Conservation (phyloP, 2,888 invertebrate species). For the Malthinus flaveolus region DNA sequence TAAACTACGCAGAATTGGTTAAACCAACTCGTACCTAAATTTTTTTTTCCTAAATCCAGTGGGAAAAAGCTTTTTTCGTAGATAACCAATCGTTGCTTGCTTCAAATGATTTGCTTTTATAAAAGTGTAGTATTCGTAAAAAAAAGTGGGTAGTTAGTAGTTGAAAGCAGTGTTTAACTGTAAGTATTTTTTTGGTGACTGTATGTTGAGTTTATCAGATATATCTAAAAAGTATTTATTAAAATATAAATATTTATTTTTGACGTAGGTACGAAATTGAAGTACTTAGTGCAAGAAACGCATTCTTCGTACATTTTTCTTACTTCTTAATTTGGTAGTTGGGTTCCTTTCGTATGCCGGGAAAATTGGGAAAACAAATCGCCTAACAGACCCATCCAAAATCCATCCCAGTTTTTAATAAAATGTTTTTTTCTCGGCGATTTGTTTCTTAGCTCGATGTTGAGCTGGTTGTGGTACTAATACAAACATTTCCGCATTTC, state of each 20-base stretch:
- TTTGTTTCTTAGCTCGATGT: background rate
- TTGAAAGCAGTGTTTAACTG: slow-evolving; percentile 1
- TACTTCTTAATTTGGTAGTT: slow-evolving; percentile 10
- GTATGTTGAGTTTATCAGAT: slow-evolving; percentile 4
- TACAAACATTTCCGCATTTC: slow-evolving; percentile 7
- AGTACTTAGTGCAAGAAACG: slow-evolving; percentile 13
- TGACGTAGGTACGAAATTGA: background rate
- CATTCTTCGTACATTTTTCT: background rate
- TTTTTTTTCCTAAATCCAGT: too few relatives aligned
- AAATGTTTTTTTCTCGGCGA: background rate
- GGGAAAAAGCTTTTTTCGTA: background rate
- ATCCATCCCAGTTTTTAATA: background rate
- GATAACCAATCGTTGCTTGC: slow-evolving; percentile 9
- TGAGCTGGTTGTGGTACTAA: background rate
- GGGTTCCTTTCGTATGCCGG: slow-evolving; percentile 1
- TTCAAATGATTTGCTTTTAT: slow-evolving; percentile 6
- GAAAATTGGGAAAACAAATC: background rate
- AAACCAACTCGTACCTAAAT: too few relatives aligned
- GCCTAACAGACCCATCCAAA: background rate
- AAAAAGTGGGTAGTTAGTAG: slow-evolving; percentile 2
- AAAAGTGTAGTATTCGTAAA: background rate
- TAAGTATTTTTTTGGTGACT: slow-evolving; percentile 7
- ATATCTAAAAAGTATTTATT: too few relatives aligned
- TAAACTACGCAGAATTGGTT: too few relatives aligned
- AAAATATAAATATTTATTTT: too few relatives aligned